Evolutionary conservation across 30 jellyfish, hydroid and myxozoan species (phyloP), one percentile per base, ranked within the genome.

Genomic region (Sanderia malayensis): DNA sequence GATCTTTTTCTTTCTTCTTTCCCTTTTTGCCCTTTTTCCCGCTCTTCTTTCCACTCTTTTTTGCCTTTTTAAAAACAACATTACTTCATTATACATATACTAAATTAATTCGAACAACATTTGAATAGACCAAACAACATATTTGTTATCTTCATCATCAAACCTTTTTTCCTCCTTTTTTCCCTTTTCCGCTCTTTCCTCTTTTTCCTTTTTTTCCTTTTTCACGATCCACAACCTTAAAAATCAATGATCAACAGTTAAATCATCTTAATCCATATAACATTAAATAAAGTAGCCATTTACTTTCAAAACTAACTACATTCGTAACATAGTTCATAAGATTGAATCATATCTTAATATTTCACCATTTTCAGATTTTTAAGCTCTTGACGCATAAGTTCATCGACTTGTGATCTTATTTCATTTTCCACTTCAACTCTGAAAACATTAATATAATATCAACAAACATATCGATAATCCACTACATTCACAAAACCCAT

Each of bases 221-320:
- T 34, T 89, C 97, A 7, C 97, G 88, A 70, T 89, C 97, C 21
- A 89, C 95, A 19, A 95, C 97, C 97, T 89, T 34, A 17, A 46
- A 64, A 61, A 44, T n/a, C n/a, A n/a, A n/a, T n/a, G n/a, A n/a
- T n/a, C n/a, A n/a, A n/a, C n/a, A n/a, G n/a, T n/a, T n/a, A n/a
- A n/a, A n/a, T n/a, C n/a, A n/a, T n/a, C n/a, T n/a, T n/a, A n/a
- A n/a, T n/a, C n/a, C n/a, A n/a, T n/a, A n/a, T n/a, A n/a, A n/a
- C n/a, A n/a, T n/a, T n/a, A n/a, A n/a, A n/a, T n/a, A n/a, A n/a
- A n/a, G n/a, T n/a, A n/a, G n/a, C n/a, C n/a, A n/a, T n/a, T n/a
- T n/a, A n/a, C n/a, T n/a, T n/a, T n/a, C n/a, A n/a, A n/a, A n/a
- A n/a, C n/a, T n/a, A n/a, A n/a, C n/a, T n/a, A n/a, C n/a, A n/a